Evolutionary conservation across 1,140 invertebrate genomes (phyloP).

Genomic region (Notospermus geniculatus): DNA sequence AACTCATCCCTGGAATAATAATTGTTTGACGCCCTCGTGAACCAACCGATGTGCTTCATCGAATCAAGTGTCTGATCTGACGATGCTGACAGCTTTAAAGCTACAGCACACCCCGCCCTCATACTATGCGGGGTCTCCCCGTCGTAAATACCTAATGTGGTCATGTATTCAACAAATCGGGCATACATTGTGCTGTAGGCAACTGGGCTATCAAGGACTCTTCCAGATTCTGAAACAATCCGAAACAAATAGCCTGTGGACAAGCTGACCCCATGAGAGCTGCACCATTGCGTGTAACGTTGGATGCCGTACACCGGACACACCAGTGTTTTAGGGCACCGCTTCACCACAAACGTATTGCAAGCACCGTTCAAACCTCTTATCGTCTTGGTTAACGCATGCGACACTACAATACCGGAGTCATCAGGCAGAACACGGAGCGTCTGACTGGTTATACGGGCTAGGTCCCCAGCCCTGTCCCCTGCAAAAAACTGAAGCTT

Average conservation of each 20-base stretch:
- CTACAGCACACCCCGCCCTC: background rate
- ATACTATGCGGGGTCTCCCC: slow-evolving; percentile 9
- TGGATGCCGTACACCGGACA: background rate
- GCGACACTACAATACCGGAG: background rate
- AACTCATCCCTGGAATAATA: no score
- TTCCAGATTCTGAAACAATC: background rate
- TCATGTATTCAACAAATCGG: background rate
- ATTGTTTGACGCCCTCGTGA: no score
- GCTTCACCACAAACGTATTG: background rate
- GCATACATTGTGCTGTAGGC: background rate
- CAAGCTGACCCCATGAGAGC: background rate
- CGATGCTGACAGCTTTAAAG: background rate
- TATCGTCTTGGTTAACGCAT: background rate
- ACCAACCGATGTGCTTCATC: slow-evolving; percentile 7
- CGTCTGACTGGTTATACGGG: background rate
- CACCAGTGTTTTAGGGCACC: background rate
- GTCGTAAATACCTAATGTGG: slow-evolving; percentile 1
- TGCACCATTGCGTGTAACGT: background rate
- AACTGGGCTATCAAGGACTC: background rate
- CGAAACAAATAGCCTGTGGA: slow-evolving; percentile 4
- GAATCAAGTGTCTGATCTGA: background rate
- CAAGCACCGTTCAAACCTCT: background rate
- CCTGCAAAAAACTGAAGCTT: no score
- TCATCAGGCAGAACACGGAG: background rate
- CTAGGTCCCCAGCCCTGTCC: no score